Conservation (phyloP, 2,888 invertebrate genomes). For the Tenthredo notha region DNA sequence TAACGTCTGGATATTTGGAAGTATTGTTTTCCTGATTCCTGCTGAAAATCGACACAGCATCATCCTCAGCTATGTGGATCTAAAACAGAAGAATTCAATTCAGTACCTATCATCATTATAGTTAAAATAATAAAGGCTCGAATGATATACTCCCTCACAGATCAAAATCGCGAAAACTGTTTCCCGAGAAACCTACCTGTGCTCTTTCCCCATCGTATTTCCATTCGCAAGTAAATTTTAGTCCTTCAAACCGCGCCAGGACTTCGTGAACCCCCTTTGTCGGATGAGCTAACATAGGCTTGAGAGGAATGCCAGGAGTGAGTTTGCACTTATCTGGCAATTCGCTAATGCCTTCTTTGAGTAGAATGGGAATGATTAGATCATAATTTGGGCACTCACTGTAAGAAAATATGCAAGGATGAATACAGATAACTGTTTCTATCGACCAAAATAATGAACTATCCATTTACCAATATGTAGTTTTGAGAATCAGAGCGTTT, state of each 20-base stretch:
- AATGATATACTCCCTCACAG: background rate
- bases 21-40: slow-evolving; percentile 98
- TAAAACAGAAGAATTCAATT: slow-evolving; percentile 68
- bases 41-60: slow-evolving; percentile 91
- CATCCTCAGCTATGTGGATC: slow-evolving; percentile 87
- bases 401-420: slow-evolving; percentile 65
- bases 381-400: slow-evolving; percentile 98
- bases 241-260: slow-evolving; percentile 87
- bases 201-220: slow-evolving; percentile 99
- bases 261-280: slow-evolving; percentile 96
- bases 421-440: slow-evolving; percentile 18
- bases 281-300: slow-evolving; percentile 99
- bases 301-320: slow-evolving; percentile 95
- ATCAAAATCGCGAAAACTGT: slow-evolving; percentile 14
- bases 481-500: slow-evolving; percentile 89
- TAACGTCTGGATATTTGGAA: slow-evolving; percentile 96
- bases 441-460: background rate
- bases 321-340: slow-evolving; percentile 91
- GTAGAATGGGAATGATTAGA: slow-evolving; percentile 87
- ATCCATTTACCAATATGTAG: slow-evolving; percentile 89
- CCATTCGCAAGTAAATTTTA: slow-evolving; percentile 98
- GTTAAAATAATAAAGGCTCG: background rate
- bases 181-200: slow-evolving; percentile 83
- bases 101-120: background rate
- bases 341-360: slow-evolving; percentile 87